Conservation (phyloP, 92 coral and sea anemone genomes). For the Heliopora coerulea region DNA sequence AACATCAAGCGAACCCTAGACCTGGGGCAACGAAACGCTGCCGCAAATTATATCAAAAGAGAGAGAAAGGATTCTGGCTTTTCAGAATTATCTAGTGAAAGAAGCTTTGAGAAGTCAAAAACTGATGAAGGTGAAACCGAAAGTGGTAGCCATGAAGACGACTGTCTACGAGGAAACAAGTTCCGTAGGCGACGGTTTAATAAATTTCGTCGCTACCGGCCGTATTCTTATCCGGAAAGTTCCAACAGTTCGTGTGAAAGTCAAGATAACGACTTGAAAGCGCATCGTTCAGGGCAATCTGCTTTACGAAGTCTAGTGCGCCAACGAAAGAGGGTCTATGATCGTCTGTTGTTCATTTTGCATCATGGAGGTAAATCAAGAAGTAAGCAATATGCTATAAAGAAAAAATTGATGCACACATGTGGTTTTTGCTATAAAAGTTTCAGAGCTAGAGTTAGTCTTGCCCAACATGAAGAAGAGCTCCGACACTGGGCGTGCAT, state of each 20-base stretch:
- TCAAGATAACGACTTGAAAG: slow-evolving; percentile 11
- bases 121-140: slow-evolving; percentile 24
- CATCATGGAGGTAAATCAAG: slow-evolving; percentile 28
- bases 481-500: slow-evolving; percentile 94
- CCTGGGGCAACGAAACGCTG: neutral
- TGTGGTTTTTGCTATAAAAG: slow-evolving; percentile 95
- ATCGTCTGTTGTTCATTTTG: slow-evolving; percentile 1
- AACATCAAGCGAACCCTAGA: neutral
- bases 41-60: slow-evolving; percentile 6
- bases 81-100: slow-evolving; percentile 28
- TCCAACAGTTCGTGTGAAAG: neutral
- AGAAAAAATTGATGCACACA: slow-evolving; percentile 57
- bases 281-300: slow-evolving; percentile 2
- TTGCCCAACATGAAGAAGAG: slow-evolving; percentile 91
- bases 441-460: slow-evolving; percentile 70
- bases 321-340: neutral
- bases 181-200: slow-evolving; percentile 11
- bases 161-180: neutral
- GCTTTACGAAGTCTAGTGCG: neutral
- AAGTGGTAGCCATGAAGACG: slow-evolving; percentile 8
- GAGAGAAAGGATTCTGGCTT: slow-evolving; percentile 47
- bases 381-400: slow-evolving; percentile 19
- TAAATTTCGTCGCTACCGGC: slow-evolving; percentile 16
- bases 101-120: slow-evolving; percentile 40
- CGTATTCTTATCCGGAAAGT: slow-evolving; percentile 7